A percentile compares a stretch with the other conserved stretches of the same genome.
phyloP scores from a whole-genome alignment of 2,888 invertebrate genomes.

The Meganola albula region DNA sequence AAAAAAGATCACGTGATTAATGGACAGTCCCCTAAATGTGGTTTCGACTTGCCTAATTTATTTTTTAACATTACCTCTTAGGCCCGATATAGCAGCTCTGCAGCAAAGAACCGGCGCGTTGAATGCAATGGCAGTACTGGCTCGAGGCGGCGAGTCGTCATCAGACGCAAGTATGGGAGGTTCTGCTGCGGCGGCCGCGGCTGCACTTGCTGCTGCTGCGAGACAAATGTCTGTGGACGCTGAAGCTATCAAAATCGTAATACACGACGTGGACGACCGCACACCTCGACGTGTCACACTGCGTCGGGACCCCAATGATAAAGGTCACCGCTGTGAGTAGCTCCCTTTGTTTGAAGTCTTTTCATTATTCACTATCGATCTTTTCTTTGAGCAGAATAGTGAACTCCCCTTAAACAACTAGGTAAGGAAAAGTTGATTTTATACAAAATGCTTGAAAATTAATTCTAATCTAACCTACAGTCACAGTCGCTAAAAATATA shows the following conservation, averaged over 20 bases:
- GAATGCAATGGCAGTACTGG: slow-evolving; percentile 61
- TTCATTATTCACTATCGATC: too few relatives aligned
- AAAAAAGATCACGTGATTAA: too few relatives aligned
- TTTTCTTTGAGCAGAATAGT: too few relatives aligned
- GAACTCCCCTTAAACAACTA: too few relatives aligned
- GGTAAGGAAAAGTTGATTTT: too few relatives aligned
- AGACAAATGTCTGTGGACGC: slow-evolving; percentile 93
- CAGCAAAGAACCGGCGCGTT: slow-evolving; percentile 79
- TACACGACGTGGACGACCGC: slow-evolving; percentile 92
- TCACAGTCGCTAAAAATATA: too few relatives aligned
- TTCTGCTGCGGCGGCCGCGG: slow-evolving; percentile 63
- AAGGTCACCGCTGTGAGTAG: slow-evolving; percentile 91
- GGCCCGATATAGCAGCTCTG: slow-evolving; percentile 85
- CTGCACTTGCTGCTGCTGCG: slow-evolving; percentile 79
- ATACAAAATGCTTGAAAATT: too few relatives aligned
- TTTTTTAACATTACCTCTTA: slow-evolving; percentile 38
- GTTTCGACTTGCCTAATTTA: too few relatives aligned
- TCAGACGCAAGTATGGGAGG: slow-evolving; percentile 54
- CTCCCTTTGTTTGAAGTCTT: too few relatives aligned
- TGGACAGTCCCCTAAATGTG: too few relatives aligned
- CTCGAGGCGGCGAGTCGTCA: slow-evolving; percentile 52
- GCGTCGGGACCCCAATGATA: slow-evolving; percentile 87
- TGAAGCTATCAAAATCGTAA: slow-evolving; percentile 94
- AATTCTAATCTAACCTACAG: too few relatives aligned
- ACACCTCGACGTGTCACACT: slow-evolving; percentile 86